Evolutionary conservation across 2,888 invertebrate genomes (phyloP).

Genomic region (Altica lythri): DNA sequence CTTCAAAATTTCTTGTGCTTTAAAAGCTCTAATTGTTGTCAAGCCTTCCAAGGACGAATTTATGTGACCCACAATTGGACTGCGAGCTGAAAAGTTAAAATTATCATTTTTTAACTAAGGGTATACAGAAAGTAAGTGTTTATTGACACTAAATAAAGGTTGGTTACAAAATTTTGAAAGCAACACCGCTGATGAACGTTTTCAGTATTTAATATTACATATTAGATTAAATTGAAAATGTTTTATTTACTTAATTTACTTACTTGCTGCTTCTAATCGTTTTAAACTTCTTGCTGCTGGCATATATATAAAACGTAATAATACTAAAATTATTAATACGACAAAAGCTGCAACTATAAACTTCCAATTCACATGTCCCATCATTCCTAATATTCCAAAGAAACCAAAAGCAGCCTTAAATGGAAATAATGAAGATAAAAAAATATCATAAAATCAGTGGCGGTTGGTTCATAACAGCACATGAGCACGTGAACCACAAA

Average conservation of each 20-base stretch:
- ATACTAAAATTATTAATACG: constrained; percentile 28
- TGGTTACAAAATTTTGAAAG: too few species aligned
- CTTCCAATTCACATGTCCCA: constrained; percentile 32
- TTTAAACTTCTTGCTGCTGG: constrained; percentile 41
- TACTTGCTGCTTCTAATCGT: constrained; percentile 38
- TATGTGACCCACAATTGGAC: constrained; percentile 52
- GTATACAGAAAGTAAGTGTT: not conserved
- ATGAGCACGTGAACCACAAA: not conserved
- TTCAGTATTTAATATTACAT: too few species aligned
- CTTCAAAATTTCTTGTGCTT: constrained; percentile 46
- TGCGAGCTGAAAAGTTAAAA: constrained; percentile 44
- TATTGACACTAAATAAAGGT: not conserved
- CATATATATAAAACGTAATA: constrained; percentile 32
- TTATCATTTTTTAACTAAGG: not conserved
- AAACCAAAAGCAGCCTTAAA: constrained; percentile 29
- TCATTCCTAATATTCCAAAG: constrained; percentile 31
- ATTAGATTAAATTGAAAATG: too few species aligned
- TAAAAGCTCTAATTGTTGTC: constrained; percentile 50
- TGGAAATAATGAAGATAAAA: not conserved
- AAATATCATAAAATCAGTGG: not conserved
- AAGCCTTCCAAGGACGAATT: constrained; percentile 53
- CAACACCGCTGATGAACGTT: too few species aligned
- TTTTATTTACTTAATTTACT: too few species aligned
- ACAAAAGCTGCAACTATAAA: constrained; percentile 33
- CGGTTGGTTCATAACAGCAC: not conserved